Percentiles rank a stretch among this genome's conserved stretches.
Conservation (phyloP, 2,888 invertebrate genomes). For the Polyploca ridens region DNA sequence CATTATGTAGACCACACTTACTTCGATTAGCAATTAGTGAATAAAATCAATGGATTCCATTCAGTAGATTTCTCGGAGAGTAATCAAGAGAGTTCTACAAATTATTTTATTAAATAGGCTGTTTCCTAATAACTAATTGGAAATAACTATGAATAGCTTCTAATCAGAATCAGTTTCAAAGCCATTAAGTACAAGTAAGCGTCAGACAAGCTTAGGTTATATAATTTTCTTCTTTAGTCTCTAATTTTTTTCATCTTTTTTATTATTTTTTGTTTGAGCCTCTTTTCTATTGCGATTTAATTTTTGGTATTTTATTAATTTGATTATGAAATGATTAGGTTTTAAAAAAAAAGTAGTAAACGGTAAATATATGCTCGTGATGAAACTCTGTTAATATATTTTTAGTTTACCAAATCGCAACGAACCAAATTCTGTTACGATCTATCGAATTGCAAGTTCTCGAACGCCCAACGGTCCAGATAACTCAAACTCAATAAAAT, state of each 20-base stretch:
- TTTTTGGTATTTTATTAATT: too few relatives aligned
- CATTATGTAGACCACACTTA: conserved; percentile 9
- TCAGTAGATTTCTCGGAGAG: background rate
- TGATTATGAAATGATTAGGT: too few relatives aligned
- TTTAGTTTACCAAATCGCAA: background rate
- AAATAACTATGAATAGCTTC: background rate
- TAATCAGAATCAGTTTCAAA: too few relatives aligned
- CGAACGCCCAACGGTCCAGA: background rate
- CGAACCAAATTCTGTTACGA: background rate
- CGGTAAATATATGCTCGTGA: too few relatives aligned
- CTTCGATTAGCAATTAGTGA: conserved; percentile 12
- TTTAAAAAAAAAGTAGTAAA: too few relatives aligned
- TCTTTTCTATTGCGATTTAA: too few relatives aligned
- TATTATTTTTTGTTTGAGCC: too few relatives aligned
- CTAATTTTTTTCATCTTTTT: too few relatives aligned
- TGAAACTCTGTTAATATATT: too few relatives aligned
- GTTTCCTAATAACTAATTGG: conserved; percentile 7
- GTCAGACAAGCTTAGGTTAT: too few relatives aligned
- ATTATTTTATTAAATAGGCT: conserved; percentile 2
- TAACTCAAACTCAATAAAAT: background rate
- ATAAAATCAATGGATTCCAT: conserved; percentile 12
- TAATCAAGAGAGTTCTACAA: conserved; percentile 3
- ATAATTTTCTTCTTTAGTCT: too few relatives aligned
- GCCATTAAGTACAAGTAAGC: too few relatives aligned
- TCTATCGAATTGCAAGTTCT: background rate